phyloP scores from a whole-genome alignment of 2,888 invertebrate genomes.

The Hirudinaria manillensis region DNA sequence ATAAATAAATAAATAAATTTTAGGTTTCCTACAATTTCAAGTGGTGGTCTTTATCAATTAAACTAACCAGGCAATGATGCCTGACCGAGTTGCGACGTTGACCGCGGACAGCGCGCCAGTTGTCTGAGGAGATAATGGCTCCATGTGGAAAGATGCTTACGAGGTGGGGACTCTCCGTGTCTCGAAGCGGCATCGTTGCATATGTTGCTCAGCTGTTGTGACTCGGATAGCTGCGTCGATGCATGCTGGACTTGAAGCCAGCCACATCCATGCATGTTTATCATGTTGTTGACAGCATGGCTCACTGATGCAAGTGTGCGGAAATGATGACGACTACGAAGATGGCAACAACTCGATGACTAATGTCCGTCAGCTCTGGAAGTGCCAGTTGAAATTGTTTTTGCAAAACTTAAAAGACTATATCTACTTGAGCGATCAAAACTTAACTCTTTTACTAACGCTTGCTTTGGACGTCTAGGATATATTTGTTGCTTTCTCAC shows the following conservation, averaged over 20 bases:
- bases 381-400: background rate
- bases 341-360: constrained; percentile 19
- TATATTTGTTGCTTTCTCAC: too few species aligned
- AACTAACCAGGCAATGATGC: too few species aligned
- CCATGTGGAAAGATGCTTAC: background rate
- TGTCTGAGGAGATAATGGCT: too few species aligned
- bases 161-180: background rate
- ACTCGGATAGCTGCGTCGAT: constrained; percentile 1
- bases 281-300: constrained; percentile 8
- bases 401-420: background rate
- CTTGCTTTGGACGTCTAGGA: too few species aligned
- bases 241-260: constrained; percentile 9
- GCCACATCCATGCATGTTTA: background rate
- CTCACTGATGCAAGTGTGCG: background rate
- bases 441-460: too few species aligned
- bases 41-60: too few species aligned
- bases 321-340: constrained; percentile 9
- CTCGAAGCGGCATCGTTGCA: constrained; percentile 3
- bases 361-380: constrained; percentile 6
- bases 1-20: too few species aligned
- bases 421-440: too few species aligned
- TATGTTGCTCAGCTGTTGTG: constrained; percentile 13
- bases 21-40: too few species aligned
- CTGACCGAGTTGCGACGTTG: too few species aligned
- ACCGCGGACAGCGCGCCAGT: too few species aligned